These are phyloP conservation scores for Lineus longissimus DNA, from an alignment of 1,140 invertebrate genomes.

Conservation along the genomic window DNA sequence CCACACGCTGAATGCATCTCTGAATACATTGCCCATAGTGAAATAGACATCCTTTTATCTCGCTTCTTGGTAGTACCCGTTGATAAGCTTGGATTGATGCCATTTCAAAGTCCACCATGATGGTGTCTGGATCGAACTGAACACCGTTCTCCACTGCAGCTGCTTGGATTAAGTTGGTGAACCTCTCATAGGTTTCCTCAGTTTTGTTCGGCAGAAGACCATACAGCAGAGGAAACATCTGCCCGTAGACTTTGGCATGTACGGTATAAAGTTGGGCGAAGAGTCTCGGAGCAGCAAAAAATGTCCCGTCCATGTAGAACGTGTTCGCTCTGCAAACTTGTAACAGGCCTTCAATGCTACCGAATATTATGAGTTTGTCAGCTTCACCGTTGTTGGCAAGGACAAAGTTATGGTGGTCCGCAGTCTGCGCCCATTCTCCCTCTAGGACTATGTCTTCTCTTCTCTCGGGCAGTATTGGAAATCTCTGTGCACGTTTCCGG, in stretches of 20 bases:
- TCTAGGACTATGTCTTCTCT: not conserved
- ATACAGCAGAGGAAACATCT: not conserved
- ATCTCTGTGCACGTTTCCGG: too few species aligned
- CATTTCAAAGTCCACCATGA: too few species aligned
- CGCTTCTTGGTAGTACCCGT: too few species aligned
- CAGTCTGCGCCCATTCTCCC: not conserved
- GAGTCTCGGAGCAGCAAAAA: not conserved
- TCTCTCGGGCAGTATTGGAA: not conserved
- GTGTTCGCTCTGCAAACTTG: not conserved
- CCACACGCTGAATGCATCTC: too few species aligned
- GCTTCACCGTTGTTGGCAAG: not conserved
- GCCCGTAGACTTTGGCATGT: not conserved
- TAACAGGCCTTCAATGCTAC: not conserved
- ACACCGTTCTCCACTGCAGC: too few species aligned
- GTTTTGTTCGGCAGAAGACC: conserved; percentile 2
- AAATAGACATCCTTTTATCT: too few species aligned
- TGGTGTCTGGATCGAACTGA: too few species aligned
- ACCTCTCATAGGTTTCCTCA: not conserved
- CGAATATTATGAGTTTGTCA: not conserved
- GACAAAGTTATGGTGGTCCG: not conserved
- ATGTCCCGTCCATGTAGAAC: conserved; percentile 1
- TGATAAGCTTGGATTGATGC: too few species aligned
- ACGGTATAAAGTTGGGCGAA: not conserved
- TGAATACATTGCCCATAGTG: too few species aligned
- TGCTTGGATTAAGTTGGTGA: too few species aligned